Evolutionary conservation across 2,888 invertebrate genomes (phyloP), one percentile per base, ranked within the genome.

Genomic region (Drosophila glabriapex): DNA sequence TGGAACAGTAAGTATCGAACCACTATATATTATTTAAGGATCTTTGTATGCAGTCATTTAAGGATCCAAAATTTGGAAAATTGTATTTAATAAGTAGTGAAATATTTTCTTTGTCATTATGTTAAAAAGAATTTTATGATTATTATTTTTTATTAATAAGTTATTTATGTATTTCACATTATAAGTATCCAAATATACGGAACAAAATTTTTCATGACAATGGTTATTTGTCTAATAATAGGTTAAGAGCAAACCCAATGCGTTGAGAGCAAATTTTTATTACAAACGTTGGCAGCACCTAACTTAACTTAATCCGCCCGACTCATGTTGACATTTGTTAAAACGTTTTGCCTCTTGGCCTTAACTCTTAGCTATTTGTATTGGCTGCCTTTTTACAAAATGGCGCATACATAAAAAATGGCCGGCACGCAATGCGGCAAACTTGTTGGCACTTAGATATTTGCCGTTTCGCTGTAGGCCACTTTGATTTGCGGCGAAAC

Each of bases 351-450:
- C 41, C 53, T 54, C n/a, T 54, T 54, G 70, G 35, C 16, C 49
- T 70, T 46, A 66, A 60, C 65, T 69, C 56, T 54, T 54, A 50
- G 61, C 73, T 66, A 78, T 73, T 82, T 79, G 78, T 78, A 79
- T 78, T 65, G 67, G 77, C 70, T 53, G 70, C 62, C 82, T 55
- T 66, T 79, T 78, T 52, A 71, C 70, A 80, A 82, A 82, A 78
- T 80, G 78, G 75, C 52, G 82, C 67, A 82, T 49, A 61, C 74
- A 70, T 71, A 70, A 81, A 79, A 78, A 80, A 78, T 82, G 63
- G 78, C 65, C 56, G 52, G 25, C 78, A 79, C 82, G 74, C 78
- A 82, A 82, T 82, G 80, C 80, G 68, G 82, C 74, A 82, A 46
- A 74, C 80, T 82, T 68, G 82, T 74, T 80, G 78, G 66, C 74